A percentile compares a stretch with the other conserved stretches of the same genome.
Evolutionary conservation across 2,113 vertebrate species (phyloP).

Genomic region (Hiodon tergisus): DNA sequence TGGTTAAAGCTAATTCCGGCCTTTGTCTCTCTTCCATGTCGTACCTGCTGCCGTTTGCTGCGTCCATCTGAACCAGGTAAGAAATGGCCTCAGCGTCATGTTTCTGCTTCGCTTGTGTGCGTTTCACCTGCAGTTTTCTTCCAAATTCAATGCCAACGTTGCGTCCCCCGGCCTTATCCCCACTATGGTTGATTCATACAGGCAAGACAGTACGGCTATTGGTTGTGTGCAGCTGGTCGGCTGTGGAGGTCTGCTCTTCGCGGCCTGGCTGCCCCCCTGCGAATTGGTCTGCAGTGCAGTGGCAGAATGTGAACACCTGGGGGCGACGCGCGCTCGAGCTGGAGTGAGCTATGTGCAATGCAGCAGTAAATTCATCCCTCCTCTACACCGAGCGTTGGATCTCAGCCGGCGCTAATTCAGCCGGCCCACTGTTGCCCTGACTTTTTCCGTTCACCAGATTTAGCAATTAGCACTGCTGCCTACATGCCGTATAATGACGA

Average conservation of each 20-base stretch:
- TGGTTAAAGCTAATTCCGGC: too few relatives aligned
- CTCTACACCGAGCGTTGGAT: not conserved
- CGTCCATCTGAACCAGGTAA: too few relatives aligned
- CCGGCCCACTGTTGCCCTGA: not conserved
- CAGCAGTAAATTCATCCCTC: not conserved
- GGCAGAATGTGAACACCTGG: conserved; percentile 9
- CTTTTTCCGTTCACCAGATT: not conserved
- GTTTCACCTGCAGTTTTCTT: too few relatives aligned
- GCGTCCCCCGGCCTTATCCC: not conserved
- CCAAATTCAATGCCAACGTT: not conserved
- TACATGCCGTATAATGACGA: not conserved
- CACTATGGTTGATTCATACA: not conserved
- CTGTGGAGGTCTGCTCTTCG: not conserved
- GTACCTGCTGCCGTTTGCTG: too few relatives aligned
- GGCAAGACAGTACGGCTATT: not conserved
- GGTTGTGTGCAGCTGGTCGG: not conserved
- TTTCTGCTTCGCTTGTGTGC: too few relatives aligned
- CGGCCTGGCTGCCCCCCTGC: not conserved
- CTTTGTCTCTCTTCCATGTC: too few relatives aligned
- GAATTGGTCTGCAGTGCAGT: not conserved
- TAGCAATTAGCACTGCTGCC: not conserved
- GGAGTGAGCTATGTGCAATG: not conserved
- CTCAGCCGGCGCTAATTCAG: not conserved
- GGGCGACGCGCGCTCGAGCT: conserved; percentile 11
- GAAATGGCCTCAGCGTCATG: too few relatives aligned